Evolutionary conservation across 37 sponge, comb jelly and placozoan genomes (phyloP).

Genomic region (Ephydatia muelleri): DNA sequence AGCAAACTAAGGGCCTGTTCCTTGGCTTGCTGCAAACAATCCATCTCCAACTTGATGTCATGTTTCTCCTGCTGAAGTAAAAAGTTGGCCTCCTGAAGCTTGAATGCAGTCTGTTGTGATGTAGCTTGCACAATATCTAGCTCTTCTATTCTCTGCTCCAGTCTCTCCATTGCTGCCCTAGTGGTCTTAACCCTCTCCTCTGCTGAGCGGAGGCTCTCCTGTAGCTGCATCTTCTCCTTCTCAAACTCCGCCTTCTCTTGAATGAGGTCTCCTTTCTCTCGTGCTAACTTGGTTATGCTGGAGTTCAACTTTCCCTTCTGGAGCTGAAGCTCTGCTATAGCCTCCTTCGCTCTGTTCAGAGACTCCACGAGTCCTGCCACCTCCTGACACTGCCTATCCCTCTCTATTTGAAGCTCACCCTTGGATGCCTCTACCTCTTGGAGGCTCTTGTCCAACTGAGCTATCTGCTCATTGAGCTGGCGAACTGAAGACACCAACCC

Average conservation of each 20-base stretch:
- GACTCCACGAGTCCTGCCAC: constrained; percentile 34
- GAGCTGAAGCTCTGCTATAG: constrained; percentile 59
- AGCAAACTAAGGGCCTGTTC: constrained; percentile 31
- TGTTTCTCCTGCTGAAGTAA: constrained; percentile 61
- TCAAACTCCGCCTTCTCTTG: constrained; percentile 39
- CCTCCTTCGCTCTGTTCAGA: constrained; percentile 39
- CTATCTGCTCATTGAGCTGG: constrained; percentile 46
- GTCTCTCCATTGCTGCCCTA: constrained; percentile 11
- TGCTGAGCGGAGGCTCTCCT: constrained; percentile 16
- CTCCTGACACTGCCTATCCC: constrained; percentile 39
- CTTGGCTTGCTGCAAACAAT: constrained; percentile 4
- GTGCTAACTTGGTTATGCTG: constrained; percentile 48
- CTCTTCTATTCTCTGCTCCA: constrained; percentile 25
- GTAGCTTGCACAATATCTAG: neutral
- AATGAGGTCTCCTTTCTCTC: constrained; percentile 70
- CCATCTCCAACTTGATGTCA: constrained; percentile 11
- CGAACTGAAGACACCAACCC: constrained; percentile 8
- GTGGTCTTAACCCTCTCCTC: constrained; percentile 32
- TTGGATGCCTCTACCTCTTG: neutral
- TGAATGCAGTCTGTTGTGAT: neutral
- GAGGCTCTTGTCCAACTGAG: constrained; percentile 32
- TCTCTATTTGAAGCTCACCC: neutral
- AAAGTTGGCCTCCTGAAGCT: constrained; percentile 39
- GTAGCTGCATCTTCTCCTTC: constrained; percentile 23
- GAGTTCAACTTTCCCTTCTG: constrained; percentile 62